A percentile compares a stretch with the other conserved stretches of the same genome.
Conservation (phyloP, 1,140 invertebrate species). For the Bombus soroeensis region DNA sequence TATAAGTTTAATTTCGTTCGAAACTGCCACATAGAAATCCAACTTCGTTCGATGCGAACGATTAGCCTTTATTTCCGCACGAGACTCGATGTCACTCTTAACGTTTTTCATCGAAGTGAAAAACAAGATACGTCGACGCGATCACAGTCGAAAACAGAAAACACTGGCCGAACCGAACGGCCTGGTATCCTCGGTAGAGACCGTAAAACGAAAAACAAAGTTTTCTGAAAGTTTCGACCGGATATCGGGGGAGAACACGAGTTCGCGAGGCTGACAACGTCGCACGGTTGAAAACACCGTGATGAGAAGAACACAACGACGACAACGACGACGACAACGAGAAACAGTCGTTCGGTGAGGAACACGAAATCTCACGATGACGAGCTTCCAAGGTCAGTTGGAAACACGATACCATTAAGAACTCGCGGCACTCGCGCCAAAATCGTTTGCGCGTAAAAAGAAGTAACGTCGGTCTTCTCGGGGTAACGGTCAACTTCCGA, state of each 20-base stretch:
- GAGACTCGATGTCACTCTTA: not conserved
- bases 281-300: slow-evolving; percentile 15
- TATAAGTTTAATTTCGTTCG: too few relatives aligned
- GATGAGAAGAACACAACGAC: not conserved
- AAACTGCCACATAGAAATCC: not conserved
- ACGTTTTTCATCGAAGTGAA: too few relatives aligned
- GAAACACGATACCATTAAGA: not conserved
- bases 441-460: slow-evolving; percentile 13
- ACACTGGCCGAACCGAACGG: not conserved
- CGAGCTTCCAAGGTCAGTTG: slow-evolving; percentile 24
- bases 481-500: too few relatives aligned
- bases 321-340: not conserved
- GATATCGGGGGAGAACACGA: slow-evolving; percentile 30
- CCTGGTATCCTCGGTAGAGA: not conserved
- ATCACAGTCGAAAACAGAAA: not conserved
- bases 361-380: not conserved
- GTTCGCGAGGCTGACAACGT: slow-evolving; percentile 12
- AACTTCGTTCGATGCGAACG: not conserved
- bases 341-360: not conserved
- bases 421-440: slow-evolving; percentile 28
- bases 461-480: not conserved
- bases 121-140: not conserved
- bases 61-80: not conserved
- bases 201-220: not conserved
- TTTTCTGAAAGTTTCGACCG: not conserved